A percentile compares a stretch with the other conserved stretches of the same genome.
phyloP scores from a whole-genome alignment of 2,888 invertebrate species.

The Metopia argyrocephala region DNA sequence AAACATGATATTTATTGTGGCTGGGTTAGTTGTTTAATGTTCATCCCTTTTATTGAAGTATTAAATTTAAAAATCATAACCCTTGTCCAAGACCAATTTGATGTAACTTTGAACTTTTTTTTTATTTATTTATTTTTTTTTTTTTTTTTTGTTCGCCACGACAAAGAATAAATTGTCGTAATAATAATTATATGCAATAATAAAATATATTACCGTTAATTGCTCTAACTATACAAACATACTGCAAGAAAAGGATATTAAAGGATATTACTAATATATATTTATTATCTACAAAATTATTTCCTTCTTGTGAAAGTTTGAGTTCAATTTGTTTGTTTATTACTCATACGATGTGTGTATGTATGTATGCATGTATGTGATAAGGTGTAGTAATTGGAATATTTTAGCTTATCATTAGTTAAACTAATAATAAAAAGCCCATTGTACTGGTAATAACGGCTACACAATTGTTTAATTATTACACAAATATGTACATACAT shows the following conservation, averaged over 20 bases:
- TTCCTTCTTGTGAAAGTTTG: not conserved
- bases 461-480: slow-evolving; percentile 23
- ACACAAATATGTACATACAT: not conserved
- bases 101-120: slow-evolving; percentile 37
- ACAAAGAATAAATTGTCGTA: slow-evolving; percentile 38
- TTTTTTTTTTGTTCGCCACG: slow-evolving; percentile 38
- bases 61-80: slow-evolving; percentile 21
- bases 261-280: slow-evolving; percentile 14
- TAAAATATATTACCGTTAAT: slow-evolving; percentile 54
- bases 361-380: slow-evolving; percentile 22
- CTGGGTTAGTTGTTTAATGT: not conserved
- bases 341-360: not conserved
- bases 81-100: slow-evolving; percentile 15
- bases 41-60: slow-evolving; percentile 44
- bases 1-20: slow-evolving; percentile 31
- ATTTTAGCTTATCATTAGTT: slow-evolving; percentile 37
- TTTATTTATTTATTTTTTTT: no score
- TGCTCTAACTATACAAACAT: slow-evolving; percentile 30
- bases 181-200: slow-evolving; percentile 55
- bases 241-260: not conserved
- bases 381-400: slow-evolving; percentile 60
- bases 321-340: slow-evolving; percentile 3
- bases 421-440: not conserved
- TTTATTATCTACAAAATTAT: slow-evolving; percentile 16
- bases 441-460: not conserved